A percentile compares a stretch with the other conserved stretches of the same genome.
Conservation (phyloP, 2,888 invertebrate genomes). For the Cerastis leucographa region DNA sequence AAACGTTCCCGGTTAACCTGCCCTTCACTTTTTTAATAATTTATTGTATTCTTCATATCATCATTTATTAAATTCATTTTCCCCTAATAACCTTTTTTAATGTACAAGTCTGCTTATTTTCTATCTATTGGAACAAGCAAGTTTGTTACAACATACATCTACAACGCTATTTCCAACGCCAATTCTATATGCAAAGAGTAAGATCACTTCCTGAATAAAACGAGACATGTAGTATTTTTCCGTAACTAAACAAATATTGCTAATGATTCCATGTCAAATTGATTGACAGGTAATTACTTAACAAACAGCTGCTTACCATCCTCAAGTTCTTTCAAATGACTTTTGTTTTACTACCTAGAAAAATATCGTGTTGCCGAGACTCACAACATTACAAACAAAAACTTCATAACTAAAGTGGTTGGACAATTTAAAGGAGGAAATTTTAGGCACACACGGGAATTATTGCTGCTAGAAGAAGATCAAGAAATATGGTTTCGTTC, state of each 20-base stretch:
- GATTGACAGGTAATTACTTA: conserved; percentile 7
- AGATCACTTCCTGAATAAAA: too few species aligned
- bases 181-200: too few species aligned
- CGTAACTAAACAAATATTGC: not conserved
- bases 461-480: not conserved
- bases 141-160: too few species aligned
- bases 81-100: too few species aligned
- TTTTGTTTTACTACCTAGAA: not conserved
- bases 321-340: not conserved
- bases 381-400: not conserved
- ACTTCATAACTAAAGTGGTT: not conserved
- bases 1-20: too few species aligned
- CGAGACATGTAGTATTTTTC: not conserved
- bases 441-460: too few species aligned
- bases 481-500: conserved; percentile 2
- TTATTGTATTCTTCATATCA: too few species aligned
- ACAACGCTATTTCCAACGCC: too few species aligned
- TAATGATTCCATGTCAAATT: not conserved
- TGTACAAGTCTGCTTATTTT: too few species aligned
- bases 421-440: not conserved
- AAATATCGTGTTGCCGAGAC: not conserved
- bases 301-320: not conserved
- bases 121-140: too few species aligned
- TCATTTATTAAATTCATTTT: too few species aligned
- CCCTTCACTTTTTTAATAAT: too few species aligned